Base-by-base conservation (phyloP, 2,888 invertebrate genomes). In the Punctoribates punctum region DNA sequence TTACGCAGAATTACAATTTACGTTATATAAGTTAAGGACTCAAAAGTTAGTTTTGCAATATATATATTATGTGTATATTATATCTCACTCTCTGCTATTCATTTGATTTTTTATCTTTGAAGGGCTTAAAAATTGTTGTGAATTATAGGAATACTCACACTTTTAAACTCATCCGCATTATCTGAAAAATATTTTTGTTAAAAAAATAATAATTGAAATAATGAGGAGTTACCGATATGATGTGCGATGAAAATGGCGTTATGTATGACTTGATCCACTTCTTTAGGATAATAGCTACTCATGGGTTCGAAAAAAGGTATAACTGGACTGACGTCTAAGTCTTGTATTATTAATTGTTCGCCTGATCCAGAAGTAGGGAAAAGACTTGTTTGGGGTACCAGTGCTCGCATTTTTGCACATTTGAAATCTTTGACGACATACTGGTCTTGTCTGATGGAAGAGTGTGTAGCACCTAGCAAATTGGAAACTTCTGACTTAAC, bases 181-280 rank as follows among this genome's bases (percentile, higher is more conserved):
- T 74, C 74, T 74, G 74, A n/a, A n/a, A n/a, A n/a, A n/a, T n/a
- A n/a, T n/a, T n/a, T n/a, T n/a, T n/a, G n/a, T n/a, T n/a, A n/a
- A n/a, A n/a, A n/a, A n/a, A n/a, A n/a, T n/a, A n/a, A n/a, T n/a
- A n/a, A n/a, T n/a, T n/a, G n/a, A n/a, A n/a, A n/a, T n/a, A n/a
- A n/a, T n/a, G n/a, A n/a, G n/a, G n/a, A n/a, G n/a, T n/a, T n/a
- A 83, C 92, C 92, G 85, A 94, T 93, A 82, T 95, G 95, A 83
- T 94, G 93, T 82, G 95, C 94, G 80, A 96, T 95, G 83, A 95
- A 96, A 90, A 93, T 93, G 74, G 95, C 93, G 84, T 95, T 95
- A 83, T 94, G 93, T 80, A 96, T 91, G 70, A 95, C 94, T 83
- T 94, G 93, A 83, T 95, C 94, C 82, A 95, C 86, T 83, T 95